Evolutionary conservation across 2,797 vertebrate genomes (phyloP).

Genomic region (Delichon dasypus): DNA sequence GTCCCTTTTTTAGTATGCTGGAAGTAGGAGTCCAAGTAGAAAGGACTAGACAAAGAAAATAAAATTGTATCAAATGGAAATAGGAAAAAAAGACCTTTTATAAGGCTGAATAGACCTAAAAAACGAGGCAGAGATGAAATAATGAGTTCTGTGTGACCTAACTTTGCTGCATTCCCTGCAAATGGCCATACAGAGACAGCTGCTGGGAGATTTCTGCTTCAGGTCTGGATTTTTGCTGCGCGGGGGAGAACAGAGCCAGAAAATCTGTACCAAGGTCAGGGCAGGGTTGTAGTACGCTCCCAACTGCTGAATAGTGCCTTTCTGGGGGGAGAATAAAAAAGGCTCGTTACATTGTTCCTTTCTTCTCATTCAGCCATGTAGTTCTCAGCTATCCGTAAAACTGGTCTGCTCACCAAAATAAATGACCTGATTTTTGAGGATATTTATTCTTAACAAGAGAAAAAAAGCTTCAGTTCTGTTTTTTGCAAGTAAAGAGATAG

Average conservation of each 20-base stretch:
- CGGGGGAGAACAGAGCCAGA: neutral
- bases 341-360: neutral
- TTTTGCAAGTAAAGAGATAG: neutral
- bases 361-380: neutral
- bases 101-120: neutral
- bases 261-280: constrained; percentile 29
- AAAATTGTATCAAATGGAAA: neutral
- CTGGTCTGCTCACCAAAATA: neutral
- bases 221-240: neutral
- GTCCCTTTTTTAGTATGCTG: neutral
- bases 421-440: neutral
- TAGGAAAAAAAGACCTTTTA: neutral
- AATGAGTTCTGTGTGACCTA: neutral
- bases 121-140: neutral
- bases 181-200: neutral
- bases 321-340: neutral
- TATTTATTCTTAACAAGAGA: neutral
- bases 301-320: constrained; percentile 21
- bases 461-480: neutral
- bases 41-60: neutral
- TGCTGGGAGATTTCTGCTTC: neutral
- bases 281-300: neutral
- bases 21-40: neutral
- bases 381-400: neutral
- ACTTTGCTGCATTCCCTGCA: neutral